Evolutionary conservation across 2,113 vertebrate species (phyloP), one percentile per base, ranked within the genome.

Genomic region (Saccopteryx bilineata): DNA sequence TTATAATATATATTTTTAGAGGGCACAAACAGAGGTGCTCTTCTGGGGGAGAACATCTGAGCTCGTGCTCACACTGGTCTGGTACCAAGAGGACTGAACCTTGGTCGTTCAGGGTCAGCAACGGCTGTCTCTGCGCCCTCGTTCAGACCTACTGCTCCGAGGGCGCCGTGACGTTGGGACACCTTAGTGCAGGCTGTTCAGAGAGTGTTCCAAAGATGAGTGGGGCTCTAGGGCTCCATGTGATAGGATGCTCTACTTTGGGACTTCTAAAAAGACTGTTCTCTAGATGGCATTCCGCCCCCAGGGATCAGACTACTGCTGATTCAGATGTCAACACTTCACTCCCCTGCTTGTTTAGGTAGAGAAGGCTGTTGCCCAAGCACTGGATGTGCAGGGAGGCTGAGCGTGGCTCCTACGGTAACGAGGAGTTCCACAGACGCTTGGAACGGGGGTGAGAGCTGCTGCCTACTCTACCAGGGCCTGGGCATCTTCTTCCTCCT

Each of bases 211-310:
- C 8, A 33, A 72, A 84, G 71, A 74, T 0, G 52, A 33, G 39
- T 1, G n/a, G 13, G 3, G 46, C 72, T 33, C 46, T 6, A 0
- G 21, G 75, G 23, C n/a, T 14, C 14, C 0, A 0, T 0, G 9
- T 9, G 65, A 33, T 63, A 9, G 48, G 66, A 14, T 17, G 28
- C 28, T 72, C 31, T 84, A 17, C n/a, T 66, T 26, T n/a, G 48
- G 60, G 54, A 31, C n/a, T 23, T 11, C 46, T 61, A 33, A 50
- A 60, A 6, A 6, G 2, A 9, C 31, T 60, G 23, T 15, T 46
- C 68, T 75, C 3, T 4, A 31, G 66, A 9, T 54, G 69, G n/a
- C 81, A 7, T 1, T 21, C 31, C 5, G 0, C n/a, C 52, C 76
- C 26, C 31, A 61, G 71, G 7, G 0, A 21, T 8, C 0, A 23